These are phyloP conservation scores for Furnarius figulus DNA, from an alignment of 2,113 vertebrate species.

Conservation along the genomic window DNA sequence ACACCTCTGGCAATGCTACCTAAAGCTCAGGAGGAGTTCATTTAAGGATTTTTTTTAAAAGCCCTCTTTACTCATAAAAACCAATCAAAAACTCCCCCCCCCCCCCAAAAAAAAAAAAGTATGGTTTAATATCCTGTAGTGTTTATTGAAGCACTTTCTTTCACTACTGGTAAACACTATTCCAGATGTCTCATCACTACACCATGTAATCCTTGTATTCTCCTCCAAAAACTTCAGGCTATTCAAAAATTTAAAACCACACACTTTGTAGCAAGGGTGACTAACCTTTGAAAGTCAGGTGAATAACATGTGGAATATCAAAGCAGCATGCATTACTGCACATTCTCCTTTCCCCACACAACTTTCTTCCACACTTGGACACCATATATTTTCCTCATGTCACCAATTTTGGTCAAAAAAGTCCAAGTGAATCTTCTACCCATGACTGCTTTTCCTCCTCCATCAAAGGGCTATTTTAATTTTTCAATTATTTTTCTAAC, in stretches of 20 bases:
- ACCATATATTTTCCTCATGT: fast-evolving
- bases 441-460: not conserved
- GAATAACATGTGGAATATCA: not conserved
- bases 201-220: not conserved
- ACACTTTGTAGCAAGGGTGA: not conserved
- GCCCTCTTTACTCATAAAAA: not conserved
- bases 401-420: not conserved
- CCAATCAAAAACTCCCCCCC: not conserved
- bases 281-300: not conserved
- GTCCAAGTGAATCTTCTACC: not conserved
- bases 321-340: not conserved
- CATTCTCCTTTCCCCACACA: not conserved
- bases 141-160: not conserved
- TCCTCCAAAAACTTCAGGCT: not conserved
- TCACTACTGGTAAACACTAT: not conserved
- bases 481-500: not conserved
- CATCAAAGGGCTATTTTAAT: not conserved
- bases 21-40: not conserved
- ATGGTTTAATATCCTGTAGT: not conserved
- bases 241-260: not conserved
- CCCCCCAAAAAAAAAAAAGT: not conserved
- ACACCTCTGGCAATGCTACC: not conserved
- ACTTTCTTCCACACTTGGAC: not conserved
- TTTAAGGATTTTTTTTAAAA: not conserved
- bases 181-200: not conserved